These are phyloP conservation scores for Zaprionus kolodkinae DNA, from an alignment of 1,140 invertebrate genomes.

Conservation along the genomic window DNA sequence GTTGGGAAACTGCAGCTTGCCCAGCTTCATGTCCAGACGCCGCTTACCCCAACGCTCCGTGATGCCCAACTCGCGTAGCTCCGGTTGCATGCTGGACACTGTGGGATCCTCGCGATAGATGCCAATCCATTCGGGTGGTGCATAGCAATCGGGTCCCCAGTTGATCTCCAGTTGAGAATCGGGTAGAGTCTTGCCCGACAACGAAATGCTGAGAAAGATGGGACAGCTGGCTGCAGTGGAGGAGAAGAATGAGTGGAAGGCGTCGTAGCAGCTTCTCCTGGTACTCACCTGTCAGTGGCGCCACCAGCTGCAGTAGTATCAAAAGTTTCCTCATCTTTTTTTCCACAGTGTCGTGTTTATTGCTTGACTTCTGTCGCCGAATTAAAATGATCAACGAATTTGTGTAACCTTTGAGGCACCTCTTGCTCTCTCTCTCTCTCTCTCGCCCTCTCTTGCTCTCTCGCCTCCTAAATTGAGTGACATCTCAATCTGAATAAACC, in stretches of 20 bases:
- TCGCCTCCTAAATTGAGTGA: conserved; percentile 21
- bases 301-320: conserved; percentile 21
- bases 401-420: conserved; percentile 34
- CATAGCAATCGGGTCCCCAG: conserved; percentile 85
- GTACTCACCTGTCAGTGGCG: conserved; percentile 25
- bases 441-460: background rate
- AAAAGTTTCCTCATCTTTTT: conserved; percentile 33
- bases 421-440: background rate
- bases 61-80: conserved; percentile 57
- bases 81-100: conserved; percentile 62
- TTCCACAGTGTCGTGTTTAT: conserved; percentile 35
- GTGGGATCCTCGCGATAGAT: conserved; percentile 75
- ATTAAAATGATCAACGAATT: conserved; percentile 28
- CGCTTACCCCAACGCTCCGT: conserved; percentile 81
- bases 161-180: conserved; percentile 86
- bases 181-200: conserved; percentile 69
- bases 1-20: conserved; percentile 84
- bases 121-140: conserved; percentile 74
- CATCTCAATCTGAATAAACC: conserved; percentile 11
- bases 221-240: conserved; percentile 56
- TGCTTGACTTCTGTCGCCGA: conserved; percentile 16
- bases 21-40: conserved; percentile 85
- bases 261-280: background rate
- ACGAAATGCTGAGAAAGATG: conserved; percentile 69
- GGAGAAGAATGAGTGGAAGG: background rate